Evolutionary conservation across 2,888 invertebrate species (phyloP).

Genomic region (Lacanobia oleracea): DNA sequence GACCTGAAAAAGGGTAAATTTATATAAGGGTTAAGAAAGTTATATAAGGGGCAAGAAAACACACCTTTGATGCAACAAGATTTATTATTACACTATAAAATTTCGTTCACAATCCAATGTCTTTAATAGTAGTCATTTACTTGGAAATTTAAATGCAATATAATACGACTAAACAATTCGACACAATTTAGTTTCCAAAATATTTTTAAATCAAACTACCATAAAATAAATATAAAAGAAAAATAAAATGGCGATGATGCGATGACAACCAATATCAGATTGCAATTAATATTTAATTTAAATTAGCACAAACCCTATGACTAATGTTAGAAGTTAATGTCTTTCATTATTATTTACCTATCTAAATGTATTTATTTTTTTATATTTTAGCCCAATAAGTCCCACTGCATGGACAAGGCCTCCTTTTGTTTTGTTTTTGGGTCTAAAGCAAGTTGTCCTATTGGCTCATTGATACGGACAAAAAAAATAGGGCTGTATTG

Average conservation of each 20-base stretch:
- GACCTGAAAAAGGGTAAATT: too few relatives aligned
- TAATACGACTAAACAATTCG: conserved; percentile 56
- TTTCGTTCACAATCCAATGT: conserved; percentile 64
- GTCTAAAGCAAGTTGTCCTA: not conserved
- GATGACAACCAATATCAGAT: conserved; percentile 36
- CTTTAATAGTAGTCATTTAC: conserved; percentile 58
- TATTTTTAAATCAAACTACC: conserved; percentile 23
- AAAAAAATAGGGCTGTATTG: not conserved
- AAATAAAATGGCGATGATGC: conserved; percentile 18
- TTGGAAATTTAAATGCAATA: conserved; percentile 65
- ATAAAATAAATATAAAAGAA: conserved; percentile 39
- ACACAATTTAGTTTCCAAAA: conserved; percentile 46
- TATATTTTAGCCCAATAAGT: conserved; percentile 18
- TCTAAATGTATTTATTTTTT: not conserved
- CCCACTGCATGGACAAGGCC: not conserved
- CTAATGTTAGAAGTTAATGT: conserved; percentile 79
- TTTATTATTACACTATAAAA: conserved; percentile 53
- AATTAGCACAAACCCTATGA: conserved; percentile 63
- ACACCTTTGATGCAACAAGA: conserved; percentile 47
- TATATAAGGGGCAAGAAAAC: not conserved
- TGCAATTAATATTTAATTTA: conserved; percentile 46
- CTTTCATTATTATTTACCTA: conserved; percentile 75
- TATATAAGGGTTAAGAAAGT: too few relatives aligned
- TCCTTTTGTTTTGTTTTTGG: not conserved
- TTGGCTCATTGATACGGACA: not conserved